These are phyloP conservation scores for Coranthus polyacanthus DNA, from an alignment of 2,797 vertebrate species.

Conservation along the genomic window DNA sequence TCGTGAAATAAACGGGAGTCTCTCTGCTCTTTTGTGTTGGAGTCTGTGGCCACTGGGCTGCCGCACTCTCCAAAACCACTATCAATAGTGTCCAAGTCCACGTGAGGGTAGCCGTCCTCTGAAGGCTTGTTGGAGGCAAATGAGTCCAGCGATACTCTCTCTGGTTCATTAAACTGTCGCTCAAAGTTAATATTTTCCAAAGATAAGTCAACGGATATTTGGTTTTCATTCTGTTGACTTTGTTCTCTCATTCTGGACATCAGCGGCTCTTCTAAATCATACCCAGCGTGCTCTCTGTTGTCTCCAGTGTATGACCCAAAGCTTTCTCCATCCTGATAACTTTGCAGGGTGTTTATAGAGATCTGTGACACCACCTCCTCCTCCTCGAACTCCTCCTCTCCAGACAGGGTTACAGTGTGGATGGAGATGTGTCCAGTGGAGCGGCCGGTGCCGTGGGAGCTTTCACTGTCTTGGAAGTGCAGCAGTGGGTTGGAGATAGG, in stretches of 20 bases:
- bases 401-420: conserved; percentile 89
- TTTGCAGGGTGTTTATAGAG: conserved; percentile 47
- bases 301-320: conserved; percentile 66
- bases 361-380: conserved; percentile 59
- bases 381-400: conserved; percentile 75
- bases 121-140: conserved; percentile 79
- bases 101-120: conserved; percentile 87
- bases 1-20: conserved; percentile 58
- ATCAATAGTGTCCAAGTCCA: conserved; percentile 94
- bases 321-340: conserved; percentile 41
- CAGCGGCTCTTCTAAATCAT: conserved; percentile 15
- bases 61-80: conserved; percentile 92
- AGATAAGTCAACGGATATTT: conserved; percentile 58
- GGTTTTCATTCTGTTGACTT: conserved; percentile 4
- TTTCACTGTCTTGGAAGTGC: conserved; percentile 41
- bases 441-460: conserved; percentile 60
- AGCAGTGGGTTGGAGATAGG: conserved; percentile 44
- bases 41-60: conserved; percentile 76
- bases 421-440: conserved; percentile 88
- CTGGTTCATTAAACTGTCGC: conserved; percentile 74
- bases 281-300: conserved; percentile 33
- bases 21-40: conserved; percentile 48
- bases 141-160: conserved; percentile 83
- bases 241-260: conserved; percentile 38
- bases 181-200: conserved; percentile 73